Base-by-base conservation (phyloP, 2,113 vertebrate species). In the Pituophis catenifer region DNA sequence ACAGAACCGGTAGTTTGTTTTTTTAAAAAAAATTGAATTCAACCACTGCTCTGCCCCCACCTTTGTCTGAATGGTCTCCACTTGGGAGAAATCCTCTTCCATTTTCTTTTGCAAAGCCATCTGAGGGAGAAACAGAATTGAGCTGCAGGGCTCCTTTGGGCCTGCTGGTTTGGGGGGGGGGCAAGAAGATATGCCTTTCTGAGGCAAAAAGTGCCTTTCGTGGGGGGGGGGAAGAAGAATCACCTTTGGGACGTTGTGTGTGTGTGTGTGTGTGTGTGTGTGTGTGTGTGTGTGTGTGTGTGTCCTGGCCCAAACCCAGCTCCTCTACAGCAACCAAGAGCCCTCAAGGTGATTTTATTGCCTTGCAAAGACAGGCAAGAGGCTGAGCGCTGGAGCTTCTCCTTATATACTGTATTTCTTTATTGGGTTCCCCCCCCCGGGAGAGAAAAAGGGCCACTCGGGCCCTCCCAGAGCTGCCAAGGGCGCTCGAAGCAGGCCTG, bases 171-270 rank as follows among this genome's bases (percentile, higher is more conserved):
- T 8, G 10, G 26, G 26, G 11, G 59, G 26, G 10, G 57, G 57
- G 19, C 6, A 2, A 23, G 19, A 24, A 8, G 8, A 9, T 38
- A 38, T 38, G 57, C 21, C 1, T 59, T 59, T 24, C 7, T 8
- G 19, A 6, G 57, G 21, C 21, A 7, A 5, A 54, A 53, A 53
- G 7, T 53, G 52, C 8, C 52, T 38, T 38, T 38, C 38, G 1
- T 1, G 11, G 0, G 19, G 55, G 19, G 57, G 5, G 17, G 19
- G 19, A n/a, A n/a, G 57, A 1, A 58, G 1, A 48, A 48, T 0
- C 5, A 58, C 19, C 5, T 58, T 23, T 58, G 57, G 6, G 0
- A 54, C 12, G 38, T 38, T 57, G 55, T 57, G 54, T 17, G 13
- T 17, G 54, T 17, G 13, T 17, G 54, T 19, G 55, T 57, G 55